Conservation (phyloP, 2,113 vertebrate genomes). For the Hyperopisus bebe region DNA sequence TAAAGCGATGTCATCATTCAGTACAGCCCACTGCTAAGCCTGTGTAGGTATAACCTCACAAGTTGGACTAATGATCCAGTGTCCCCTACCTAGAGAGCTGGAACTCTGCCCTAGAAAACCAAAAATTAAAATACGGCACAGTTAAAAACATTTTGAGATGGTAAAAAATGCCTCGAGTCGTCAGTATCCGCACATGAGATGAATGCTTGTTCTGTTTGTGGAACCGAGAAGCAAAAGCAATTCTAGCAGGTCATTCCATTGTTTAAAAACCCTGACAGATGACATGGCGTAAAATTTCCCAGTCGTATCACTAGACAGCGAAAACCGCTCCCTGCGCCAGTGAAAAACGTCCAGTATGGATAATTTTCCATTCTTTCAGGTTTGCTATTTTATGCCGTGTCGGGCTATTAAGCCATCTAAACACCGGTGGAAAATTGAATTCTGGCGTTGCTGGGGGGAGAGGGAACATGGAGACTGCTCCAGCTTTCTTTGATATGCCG, state of each 20-base stretch:
- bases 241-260: background rate
- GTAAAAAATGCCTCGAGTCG: background rate
- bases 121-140: background rate
- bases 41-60: background rate
- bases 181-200: background rate
- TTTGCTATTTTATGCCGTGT: background rate
- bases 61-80: background rate
- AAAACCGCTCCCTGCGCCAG: background rate
- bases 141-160: background rate
- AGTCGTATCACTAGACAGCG: background rate
- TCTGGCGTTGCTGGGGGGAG: background rate
- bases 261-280: background rate
- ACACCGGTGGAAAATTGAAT: background rate
- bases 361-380: background rate
- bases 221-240: background rate
- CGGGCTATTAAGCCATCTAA: conserved; percentile 1
- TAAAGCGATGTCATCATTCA: background rate
- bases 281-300: background rate
- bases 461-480: background rate
- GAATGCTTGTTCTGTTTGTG: background rate
- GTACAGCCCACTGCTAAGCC: background rate
- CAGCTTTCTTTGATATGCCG: background rate
- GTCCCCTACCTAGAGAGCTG: background rate
- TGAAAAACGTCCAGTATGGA: background rate
- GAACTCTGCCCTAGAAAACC: background rate